Percentiles rank a stretch among this genome's conserved stretches.
phyloP scores from a whole-genome alignment of 2,888 invertebrate species.

The Agrotis ipsilon region DNA sequence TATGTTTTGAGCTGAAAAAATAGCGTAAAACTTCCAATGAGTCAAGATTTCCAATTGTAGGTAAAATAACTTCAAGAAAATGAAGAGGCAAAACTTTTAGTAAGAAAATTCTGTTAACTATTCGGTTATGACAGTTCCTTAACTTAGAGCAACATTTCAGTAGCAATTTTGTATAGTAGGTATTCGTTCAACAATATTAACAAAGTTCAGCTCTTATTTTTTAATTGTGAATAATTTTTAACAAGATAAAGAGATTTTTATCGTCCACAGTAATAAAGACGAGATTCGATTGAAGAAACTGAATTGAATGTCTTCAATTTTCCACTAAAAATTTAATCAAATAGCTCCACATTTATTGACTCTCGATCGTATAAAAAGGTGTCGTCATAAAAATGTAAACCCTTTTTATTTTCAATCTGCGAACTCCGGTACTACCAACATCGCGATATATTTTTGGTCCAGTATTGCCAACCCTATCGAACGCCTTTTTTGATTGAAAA shows the following conservation, averaged over 20 bases:
- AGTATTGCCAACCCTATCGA: constrained; percentile 60
- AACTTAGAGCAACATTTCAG: background rate
- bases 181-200: background rate
- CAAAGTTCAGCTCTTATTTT: background rate
- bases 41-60: background rate
- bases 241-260: background rate
- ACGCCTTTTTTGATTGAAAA: constrained; percentile 79
- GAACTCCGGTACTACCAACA: constrained; percentile 39
- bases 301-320: background rate
- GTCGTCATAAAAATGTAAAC: constrained; percentile 44
- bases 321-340: constrained; percentile 24
- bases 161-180: background rate
- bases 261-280: background rate
- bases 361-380: constrained; percentile 29
- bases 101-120: background rate
- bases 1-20: background rate
- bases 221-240: background rate
- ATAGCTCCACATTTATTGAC: constrained; percentile 18
- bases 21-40: background rate
- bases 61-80: background rate
- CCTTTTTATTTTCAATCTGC: constrained; percentile 55
- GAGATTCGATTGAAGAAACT: background rate
- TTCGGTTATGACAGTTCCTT: background rate
- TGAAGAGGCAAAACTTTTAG: background rate
- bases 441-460: constrained; percentile 24